Evolutionary conservation across 2,888 invertebrate genomes (phyloP), one percentile per base, ranked within the genome.

Genomic region (Cylloceria caligata): DNA sequence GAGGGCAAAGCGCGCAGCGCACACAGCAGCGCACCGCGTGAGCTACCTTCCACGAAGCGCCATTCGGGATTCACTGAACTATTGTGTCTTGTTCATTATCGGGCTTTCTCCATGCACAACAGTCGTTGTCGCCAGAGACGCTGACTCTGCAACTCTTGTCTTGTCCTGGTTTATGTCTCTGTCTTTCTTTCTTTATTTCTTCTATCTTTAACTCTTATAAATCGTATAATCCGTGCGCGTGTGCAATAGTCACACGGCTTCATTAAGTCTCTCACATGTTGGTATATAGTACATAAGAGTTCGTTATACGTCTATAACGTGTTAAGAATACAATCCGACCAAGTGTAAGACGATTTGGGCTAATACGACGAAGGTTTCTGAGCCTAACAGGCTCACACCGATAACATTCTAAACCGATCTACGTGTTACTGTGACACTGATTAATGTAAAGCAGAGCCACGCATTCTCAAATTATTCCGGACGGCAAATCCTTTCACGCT

Each of bases 21-120:
- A n/a, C n/a, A n/a, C n/a, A 55, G 55, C 55, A n/a, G n/a, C 55
- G 27, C 16, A 47, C 30, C 62, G 62, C 19, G 62, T 30, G 16
- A 7, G 30, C 27, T 57, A n/a, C 27, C 27, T 45, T 60, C 45
- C 42, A 47, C 60, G 72, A 72, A 47, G 72, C 42, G 42, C 34
- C 60, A 60, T 60, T 60, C 47, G 60, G 57, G 60, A 72, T 72
- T 72, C 72, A 34, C 72, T 45, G 72, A 72, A 60, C 72, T 72
- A 72, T 72, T 72, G 72, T 72, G 72, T 72, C 72, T 60, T 72
- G 72, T 72, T 72, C 72, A 72, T 72, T 72, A 72, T 72, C 72
- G 72, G 72, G 72, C 72, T 72, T 72, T 72, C 72, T 60, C 72
- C 72, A 21, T 45, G 72, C 60, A 30, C 45, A 42, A 57, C 57